Evolutionary conservation across 1,140 invertebrate genomes (phyloP), one percentile per base, ranked within the genome.

Genomic region (Trachymyrmex septentrionalis): DNA sequence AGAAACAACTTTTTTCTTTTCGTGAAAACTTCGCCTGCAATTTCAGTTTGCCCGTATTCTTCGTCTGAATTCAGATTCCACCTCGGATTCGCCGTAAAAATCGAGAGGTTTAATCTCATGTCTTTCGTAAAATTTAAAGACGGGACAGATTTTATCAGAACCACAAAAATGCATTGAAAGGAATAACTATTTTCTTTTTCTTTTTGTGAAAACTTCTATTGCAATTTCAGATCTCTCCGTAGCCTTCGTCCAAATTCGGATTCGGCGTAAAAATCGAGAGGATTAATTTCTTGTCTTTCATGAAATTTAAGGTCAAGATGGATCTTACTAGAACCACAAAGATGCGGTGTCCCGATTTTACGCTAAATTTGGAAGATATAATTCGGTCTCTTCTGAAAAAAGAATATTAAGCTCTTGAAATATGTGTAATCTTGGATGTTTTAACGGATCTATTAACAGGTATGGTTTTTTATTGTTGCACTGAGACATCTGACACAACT

Each of bases 221-320:
- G 50, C 50, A 55, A 30, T 72, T 27, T 30, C 9, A 2, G 0
- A 3, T n/a, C 38, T 9, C 3, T 7, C 27, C 7, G 19, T 73
- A 30, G 27, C 10, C 27, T 30, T 55, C 12, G 21, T 1, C 10
- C 44, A 19, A 19, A 55, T 55, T n/a, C 5, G 7, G 3, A 19
- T 30, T 30, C 4, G 44, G 21, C 24, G 30, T 14, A 38, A 38
- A 57, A n/a, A 57, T 75, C 12, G 30, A 75, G 19, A 34, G 6
- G 12, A 21, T 75, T n/a, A 75, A 57, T 57, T 75, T 57, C 34
- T 75, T 75, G n/a, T 21, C 72, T 75, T 75, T 34, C n/a, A 21
- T 34, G 12, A 34, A 75, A 10, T 34, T 57, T 75, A n/a, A 55
- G 27, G 3, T 21, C 30, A 57, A 9, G n/a, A 2, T 12, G 6